Evolutionary conservation across 2,888 invertebrate species (phyloP).

Genomic region (Parnassius glacialis): DNA sequence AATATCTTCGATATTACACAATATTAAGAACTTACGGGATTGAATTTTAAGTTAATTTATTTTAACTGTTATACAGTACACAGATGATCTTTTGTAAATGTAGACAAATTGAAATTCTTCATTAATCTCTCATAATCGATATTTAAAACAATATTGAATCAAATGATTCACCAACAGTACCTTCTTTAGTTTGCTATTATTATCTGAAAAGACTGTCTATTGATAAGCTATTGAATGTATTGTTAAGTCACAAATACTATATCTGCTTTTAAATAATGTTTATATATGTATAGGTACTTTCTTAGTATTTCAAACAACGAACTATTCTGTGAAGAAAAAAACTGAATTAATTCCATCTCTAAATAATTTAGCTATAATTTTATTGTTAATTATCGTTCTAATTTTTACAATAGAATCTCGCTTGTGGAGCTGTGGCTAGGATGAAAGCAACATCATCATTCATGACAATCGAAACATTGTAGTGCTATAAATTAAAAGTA

Average conservation of each 20-base stretch:
- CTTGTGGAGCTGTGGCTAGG: not conserved
- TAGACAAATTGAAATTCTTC: not conserved
- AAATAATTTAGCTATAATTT: not conserved
- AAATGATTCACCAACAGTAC: slow-evolving; percentile 40
- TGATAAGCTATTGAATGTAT: slow-evolving; percentile 74
- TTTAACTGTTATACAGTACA: too few species aligned
- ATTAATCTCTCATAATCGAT: not conserved
- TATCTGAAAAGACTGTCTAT: slow-evolving; percentile 78
- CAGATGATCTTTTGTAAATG: too few species aligned
- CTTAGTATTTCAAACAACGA: slow-evolving; percentile 63
- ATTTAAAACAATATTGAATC: slow-evolving; percentile 17
- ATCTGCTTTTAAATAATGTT: slow-evolving; percentile 62
- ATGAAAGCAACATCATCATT: not conserved
- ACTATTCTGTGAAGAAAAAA: slow-evolving; percentile 63
- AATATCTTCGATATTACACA: too few species aligned
- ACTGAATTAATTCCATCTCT: slow-evolving; percentile 15
- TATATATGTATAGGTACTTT: slow-evolving; percentile 47
- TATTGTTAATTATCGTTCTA: slow-evolving; percentile 12
- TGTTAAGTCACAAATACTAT: slow-evolving; percentile 77
- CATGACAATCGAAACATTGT: slow-evolving; percentile 25
- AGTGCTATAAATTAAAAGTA: slow-evolving; percentile 8
- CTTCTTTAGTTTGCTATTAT: slow-evolving; percentile 54
- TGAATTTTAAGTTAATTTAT: too few species aligned
- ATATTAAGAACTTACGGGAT: too few species aligned
- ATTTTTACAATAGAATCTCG: slow-evolving; percentile 24